These are phyloP conservation scores for Idaea biselata DNA, from an alignment of 2,888 invertebrate genomes.

Conservation along the genomic window DNA sequence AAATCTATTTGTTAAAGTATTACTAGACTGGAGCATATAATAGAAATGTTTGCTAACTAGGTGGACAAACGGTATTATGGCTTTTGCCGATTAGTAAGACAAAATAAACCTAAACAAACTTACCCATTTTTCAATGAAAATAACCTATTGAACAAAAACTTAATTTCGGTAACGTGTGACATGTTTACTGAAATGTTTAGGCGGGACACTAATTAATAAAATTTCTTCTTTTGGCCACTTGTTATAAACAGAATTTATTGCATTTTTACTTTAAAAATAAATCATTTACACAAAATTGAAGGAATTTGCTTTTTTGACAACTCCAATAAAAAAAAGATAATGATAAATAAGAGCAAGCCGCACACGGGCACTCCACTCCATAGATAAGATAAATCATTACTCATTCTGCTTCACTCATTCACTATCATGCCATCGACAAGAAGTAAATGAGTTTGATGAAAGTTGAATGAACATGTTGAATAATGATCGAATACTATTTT, in stretches of 20 bases:
- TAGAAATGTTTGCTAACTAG: neutral
- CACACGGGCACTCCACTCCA: neutral
- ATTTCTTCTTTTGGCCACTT: neutral
- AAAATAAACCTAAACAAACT: conserved; percentile 25
- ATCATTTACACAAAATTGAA: neutral
- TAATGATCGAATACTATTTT: too few relatives aligned
- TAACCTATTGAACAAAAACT: conserved; percentile 72
- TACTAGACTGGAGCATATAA: neutral
- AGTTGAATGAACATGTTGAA: too few relatives aligned
- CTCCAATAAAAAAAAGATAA: neutral
- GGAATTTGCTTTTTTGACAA: neutral
- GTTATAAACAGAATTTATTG: neutral
- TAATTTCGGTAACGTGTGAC: conserved; percentile 72
- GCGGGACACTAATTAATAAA: neutral
- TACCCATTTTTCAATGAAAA: conserved; percentile 74
- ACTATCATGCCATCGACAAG: too few relatives aligned
- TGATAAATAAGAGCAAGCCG: neutral
- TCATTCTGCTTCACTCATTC: too few relatives aligned
- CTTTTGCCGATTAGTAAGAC: neutral
- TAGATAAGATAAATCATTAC: too few relatives aligned
- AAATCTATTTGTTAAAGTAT: neutral
- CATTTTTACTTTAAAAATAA: neutral
- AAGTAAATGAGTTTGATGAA: too few relatives aligned
- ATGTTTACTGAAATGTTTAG: conserved; percentile 35
- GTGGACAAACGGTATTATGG: neutral